Evolutionary conservation across 1,140 invertebrate genomes (phyloP).

Genomic region (Drosophila truncata): DNA sequence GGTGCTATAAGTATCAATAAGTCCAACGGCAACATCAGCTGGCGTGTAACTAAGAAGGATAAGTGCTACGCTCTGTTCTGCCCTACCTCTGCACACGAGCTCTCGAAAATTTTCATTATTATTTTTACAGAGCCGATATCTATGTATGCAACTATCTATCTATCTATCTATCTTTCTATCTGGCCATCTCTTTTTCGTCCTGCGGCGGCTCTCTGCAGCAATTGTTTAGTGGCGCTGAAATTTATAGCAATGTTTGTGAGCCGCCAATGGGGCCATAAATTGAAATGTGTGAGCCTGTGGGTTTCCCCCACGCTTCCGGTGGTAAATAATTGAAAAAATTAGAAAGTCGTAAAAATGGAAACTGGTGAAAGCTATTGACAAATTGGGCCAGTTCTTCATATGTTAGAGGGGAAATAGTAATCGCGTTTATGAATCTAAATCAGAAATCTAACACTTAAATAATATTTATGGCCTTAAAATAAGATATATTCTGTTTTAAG

Average conservation of each 20-base stretch:
- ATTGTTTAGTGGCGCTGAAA: conserved; percentile 68
- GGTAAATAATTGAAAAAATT: conserved; percentile 67
- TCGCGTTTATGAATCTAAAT: background rate
- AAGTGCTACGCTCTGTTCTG: conserved; percentile 52
- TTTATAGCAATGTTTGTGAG: conserved; percentile 77
- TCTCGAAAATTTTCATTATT: conserved; percentile 77
- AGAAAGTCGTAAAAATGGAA: conserved; percentile 7
- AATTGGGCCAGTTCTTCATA: conserved; percentile 33
- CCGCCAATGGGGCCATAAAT: conserved; percentile 67
- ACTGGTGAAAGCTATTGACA: conserved; percentile 35
- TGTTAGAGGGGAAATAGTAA: background rate
- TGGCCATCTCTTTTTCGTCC: conserved; percentile 23
- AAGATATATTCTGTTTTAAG: background rate
- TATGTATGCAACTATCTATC: conserved; percentile 15
- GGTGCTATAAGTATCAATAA: conserved; percentile 82
- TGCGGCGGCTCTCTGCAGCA: conserved; percentile 32
- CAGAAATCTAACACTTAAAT: background rate
- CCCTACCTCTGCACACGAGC: conserved; percentile 26
- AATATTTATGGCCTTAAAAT: background rate
- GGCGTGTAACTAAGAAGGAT: conserved; percentile 81
- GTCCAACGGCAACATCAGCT: conserved; percentile 63
- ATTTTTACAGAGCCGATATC: conserved; percentile 52
- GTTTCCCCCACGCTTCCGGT: background rate
- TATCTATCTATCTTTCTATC: conserved; percentile 21
- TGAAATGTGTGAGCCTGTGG: conserved; percentile 40